Conservation (phyloP, 1,140 invertebrate genomes). For the Lepidurus arcticus region DNA sequence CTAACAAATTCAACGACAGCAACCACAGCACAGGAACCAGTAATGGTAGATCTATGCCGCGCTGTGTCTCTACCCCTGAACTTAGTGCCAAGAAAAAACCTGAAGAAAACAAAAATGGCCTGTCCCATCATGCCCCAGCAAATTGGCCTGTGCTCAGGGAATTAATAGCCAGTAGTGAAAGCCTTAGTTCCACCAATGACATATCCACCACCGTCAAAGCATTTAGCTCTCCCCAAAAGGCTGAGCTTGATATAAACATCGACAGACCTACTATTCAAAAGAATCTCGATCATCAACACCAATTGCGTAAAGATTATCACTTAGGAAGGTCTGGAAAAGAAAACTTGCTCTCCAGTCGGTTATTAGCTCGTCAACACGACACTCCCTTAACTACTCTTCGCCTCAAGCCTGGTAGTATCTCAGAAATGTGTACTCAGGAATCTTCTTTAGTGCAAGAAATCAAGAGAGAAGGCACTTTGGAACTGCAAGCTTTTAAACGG, state of each 20-base stretch:
- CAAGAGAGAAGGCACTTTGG: not conserved
- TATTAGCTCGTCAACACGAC: not conserved
- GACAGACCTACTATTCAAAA: too few species aligned
- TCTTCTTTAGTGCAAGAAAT: not conserved
- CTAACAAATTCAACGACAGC: not conserved
- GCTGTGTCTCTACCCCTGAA: not conserved
- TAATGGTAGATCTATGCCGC: not conserved
- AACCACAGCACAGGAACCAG: not conserved
- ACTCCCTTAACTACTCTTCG: not conserved
- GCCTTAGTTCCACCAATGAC: not conserved
- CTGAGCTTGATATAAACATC: too few species aligned
- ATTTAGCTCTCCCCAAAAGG: too few species aligned
- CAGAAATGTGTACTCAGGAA: not conserved
- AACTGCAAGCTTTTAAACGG: not conserved
- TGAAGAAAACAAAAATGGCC: not conserved
- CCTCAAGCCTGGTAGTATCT: not conserved
- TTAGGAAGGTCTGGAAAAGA: constrained; percentile 11
- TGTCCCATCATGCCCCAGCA: not conserved
- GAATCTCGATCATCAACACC: too few species aligned
- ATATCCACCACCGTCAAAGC: not conserved
- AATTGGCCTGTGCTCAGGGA: not conserved
- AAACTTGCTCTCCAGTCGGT: not conserved
- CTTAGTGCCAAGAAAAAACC: not conserved
- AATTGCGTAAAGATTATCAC: too few species aligned
- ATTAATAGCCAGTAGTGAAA: not conserved